A percentile compares a stretch with the other conserved stretches of the same genome.
Conservation (phyloP, 2,797 vertebrate species). For the Austrolebias charrua region DNA sequence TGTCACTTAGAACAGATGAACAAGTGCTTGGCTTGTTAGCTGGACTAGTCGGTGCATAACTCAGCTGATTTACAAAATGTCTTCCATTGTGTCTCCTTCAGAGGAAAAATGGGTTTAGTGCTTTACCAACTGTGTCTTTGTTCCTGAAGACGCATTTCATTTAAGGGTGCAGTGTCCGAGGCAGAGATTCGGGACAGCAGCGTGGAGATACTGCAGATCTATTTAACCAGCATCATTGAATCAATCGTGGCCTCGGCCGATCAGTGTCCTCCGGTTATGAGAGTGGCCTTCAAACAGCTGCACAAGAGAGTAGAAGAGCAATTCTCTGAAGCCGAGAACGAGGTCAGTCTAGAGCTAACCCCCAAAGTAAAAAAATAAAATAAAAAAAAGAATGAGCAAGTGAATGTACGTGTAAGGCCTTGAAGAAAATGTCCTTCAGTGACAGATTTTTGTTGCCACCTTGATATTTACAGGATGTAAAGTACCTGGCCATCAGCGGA, state of each 20-base stretch:
- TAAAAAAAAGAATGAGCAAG: background rate
- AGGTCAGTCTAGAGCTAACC: conserved; percentile 75
- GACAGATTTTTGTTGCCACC: background rate
- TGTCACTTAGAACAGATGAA: background rate
- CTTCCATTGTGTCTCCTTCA: background rate
- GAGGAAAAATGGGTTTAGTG: background rate
- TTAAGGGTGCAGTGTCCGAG: conserved; percentile 80
- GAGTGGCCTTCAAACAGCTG: conserved; percentile 87
- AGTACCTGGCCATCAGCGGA: conserved; percentile 88
- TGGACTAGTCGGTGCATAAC: background rate
- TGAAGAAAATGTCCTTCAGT: background rate
- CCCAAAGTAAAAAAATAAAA: background rate
- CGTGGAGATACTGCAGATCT: conserved; percentile 73
- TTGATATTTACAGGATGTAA: conserved; percentile 80
- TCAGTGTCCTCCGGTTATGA: conserved; percentile 85
- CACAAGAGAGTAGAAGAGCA: conserved; percentile 82
- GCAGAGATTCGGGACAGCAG: conserved; percentile 80
- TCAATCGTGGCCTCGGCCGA: conserved; percentile 74
- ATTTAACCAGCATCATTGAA: conserved; percentile 74
- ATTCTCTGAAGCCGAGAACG: conserved; percentile 80
- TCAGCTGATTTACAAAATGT: background rate
- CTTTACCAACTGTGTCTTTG: conserved; percentile 15
- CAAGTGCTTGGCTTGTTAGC: background rate
- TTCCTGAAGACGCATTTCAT: conserved; percentile 77
- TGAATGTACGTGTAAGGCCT: background rate